Evolutionary conservation across 2,113 vertebrate species (phyloP).

Genomic region (Rana temporaria): DNA sequence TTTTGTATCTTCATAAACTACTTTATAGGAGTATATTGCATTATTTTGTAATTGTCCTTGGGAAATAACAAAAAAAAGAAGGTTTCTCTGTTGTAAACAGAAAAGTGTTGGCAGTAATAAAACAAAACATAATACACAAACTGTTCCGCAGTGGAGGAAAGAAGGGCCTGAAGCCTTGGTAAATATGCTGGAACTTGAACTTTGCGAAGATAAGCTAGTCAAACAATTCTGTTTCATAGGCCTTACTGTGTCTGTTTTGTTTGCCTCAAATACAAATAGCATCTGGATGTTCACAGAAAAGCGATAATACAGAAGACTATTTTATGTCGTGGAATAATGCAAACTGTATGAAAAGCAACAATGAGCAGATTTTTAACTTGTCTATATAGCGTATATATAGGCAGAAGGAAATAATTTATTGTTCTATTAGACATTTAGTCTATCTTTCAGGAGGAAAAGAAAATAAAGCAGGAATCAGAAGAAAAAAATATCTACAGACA

Average conservation of each 20-base stretch:
- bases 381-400: neutral
- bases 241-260: conserved; percentile 25
- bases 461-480: neutral
- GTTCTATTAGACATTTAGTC: neutral
- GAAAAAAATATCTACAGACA: neutral
- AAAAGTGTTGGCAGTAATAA: conserved; percentile 17
- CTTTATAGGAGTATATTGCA: too few relatives aligned
- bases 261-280: conserved; percentile 52
- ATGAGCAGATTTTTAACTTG: neutral
- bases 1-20: too few relatives aligned
- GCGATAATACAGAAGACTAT: conserved; percentile 26
- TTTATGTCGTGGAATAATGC: neutral
- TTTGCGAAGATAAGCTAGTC: conserved; percentile 42
- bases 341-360: neutral
- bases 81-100: neutral
- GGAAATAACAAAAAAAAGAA: too few relatives aligned
- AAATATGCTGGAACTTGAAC: conserved; percentile 44
- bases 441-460: neutral
- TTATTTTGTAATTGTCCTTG: too few relatives aligned
- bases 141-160: conserved; percentile 2
- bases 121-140: conserved; percentile 16
- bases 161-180: conserved; percentile 26
- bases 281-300: conserved; percentile 38
- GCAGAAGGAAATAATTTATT: neutral
- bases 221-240: conserved; percentile 48